Conservation (phyloP, 2,888 invertebrate species). For the Hirudinaria manillensis region DNA sequence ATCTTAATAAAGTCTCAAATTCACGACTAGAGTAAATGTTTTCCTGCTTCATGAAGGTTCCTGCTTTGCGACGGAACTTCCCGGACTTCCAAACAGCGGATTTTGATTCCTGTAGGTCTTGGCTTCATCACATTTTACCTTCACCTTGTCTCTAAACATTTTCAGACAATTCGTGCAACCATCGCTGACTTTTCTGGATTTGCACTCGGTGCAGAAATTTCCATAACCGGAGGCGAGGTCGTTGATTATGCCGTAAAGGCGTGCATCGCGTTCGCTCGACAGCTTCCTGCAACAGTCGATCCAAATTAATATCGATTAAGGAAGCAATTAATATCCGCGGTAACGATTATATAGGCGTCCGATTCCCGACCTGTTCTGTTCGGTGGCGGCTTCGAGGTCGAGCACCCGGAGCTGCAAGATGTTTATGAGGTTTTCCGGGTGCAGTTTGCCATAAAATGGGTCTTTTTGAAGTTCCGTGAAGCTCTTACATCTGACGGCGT, state of each 20-base stretch:
- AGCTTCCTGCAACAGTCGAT: slow-evolving; percentile 31
- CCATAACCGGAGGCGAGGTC: slow-evolving; percentile 41
- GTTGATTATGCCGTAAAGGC: slow-evolving; percentile 40
- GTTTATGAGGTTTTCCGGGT: slow-evolving; percentile 43
- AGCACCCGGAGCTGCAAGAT: slow-evolving; percentile 41
- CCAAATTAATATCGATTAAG: background rate
- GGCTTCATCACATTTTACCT: slow-evolving; percentile 40
- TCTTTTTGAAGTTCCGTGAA: slow-evolving; percentile 45
- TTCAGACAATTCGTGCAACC: slow-evolving; percentile 40
- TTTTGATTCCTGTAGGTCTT: slow-evolving; percentile 38
- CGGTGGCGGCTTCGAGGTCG: slow-evolving; percentile 36
- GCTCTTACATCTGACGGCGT: slow-evolving; percentile 44
- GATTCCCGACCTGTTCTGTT: slow-evolving; percentile 16
- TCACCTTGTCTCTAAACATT: slow-evolving; percentile 42
- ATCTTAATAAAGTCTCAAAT: too few species aligned
- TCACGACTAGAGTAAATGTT: too few species aligned
- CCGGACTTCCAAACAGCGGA: slow-evolving; percentile 27
- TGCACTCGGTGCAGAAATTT: slow-evolving; percentile 42
- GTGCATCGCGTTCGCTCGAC: slow-evolving; percentile 38
- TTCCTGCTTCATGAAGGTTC: background rate
- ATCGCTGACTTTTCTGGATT: slow-evolving; percentile 39
- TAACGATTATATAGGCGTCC: background rate
- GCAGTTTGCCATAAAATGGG: slow-evolving; percentile 41
- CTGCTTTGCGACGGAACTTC: background rate
- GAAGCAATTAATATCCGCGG: background rate